phyloP scores from a whole-genome alignment of 2,888 invertebrate genomes.

The Steromphala cineraria region DNA sequence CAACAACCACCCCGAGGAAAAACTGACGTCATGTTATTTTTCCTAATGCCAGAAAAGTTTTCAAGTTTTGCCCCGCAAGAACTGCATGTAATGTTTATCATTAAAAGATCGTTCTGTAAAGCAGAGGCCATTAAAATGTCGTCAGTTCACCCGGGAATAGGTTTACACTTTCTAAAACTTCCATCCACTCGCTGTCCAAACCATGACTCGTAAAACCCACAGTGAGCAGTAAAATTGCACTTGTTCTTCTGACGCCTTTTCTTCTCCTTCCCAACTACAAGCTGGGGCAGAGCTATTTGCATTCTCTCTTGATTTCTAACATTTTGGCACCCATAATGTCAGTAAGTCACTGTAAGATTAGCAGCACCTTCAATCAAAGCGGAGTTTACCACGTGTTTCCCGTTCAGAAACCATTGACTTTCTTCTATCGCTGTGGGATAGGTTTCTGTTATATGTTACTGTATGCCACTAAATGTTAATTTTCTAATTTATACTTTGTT shows the following conservation, averaged over 20 bases:
- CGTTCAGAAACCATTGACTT: neutral
- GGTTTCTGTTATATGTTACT: neutral
- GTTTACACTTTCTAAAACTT: neutral
- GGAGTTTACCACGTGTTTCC: neutral
- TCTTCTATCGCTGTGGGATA: neutral
- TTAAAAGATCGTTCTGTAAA: neutral
- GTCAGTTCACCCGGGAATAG: neutral
- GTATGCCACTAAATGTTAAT: slow-evolving; percentile 4
- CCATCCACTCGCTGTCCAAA: neutral
- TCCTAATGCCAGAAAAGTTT: neutral
- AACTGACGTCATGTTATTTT: neutral
- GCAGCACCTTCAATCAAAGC: neutral
- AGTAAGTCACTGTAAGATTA: neutral
- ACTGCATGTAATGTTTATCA: neutral
- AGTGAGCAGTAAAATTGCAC: neutral
- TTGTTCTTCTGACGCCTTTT: neutral
- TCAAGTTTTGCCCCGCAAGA: neutral
- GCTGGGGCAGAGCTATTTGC: too few species aligned
- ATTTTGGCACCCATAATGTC: neutral
- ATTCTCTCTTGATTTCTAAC: too few species aligned
- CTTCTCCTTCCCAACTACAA: too few species aligned
- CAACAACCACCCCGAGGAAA: neutral
- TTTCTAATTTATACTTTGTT: neutral
- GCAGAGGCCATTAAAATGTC: neutral
- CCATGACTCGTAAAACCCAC: neutral